Evolutionary conservation across 2,113 vertebrate genomes (phyloP), one percentile per base, ranked within the genome.

Genomic region (Otocyon megalotis): DNA sequence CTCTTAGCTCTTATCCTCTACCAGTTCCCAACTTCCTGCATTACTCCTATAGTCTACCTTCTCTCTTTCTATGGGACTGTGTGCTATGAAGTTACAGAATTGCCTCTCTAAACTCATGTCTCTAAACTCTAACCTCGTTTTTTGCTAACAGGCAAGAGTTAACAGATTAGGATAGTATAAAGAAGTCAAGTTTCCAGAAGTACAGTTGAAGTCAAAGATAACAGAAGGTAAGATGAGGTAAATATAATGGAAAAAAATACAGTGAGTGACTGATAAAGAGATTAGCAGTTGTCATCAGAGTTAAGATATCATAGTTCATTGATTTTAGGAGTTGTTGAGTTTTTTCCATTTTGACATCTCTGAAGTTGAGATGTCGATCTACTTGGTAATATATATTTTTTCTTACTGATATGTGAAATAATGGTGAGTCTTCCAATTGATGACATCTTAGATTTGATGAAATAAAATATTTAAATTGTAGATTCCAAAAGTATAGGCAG

Each of bases 401-500:
- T 74, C 58, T 56, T 37, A 80, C 13, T 71, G 32, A 50, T 77
- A 62, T 43, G 54, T 95, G 43, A 88, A 90, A 82, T 56, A 37
- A 79, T 86, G 77, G 28, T 74, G 56, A 83, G 13, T 91, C 77
- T 94, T 95, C 37, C 58, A 88, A 3, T 79, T 69, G 67, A 60
- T 74, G 50, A 20, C 60, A 95, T 87, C 60, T 71, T 81, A 94
- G 69, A 63, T 82, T 83, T 62, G 28, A 58, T 96, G 81, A 96
- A 86, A 76, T 69, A n/a, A 3, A 17, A 5, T 62, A 87, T 97
- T 93, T 95, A 74, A 94, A 86, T 82, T 92, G 85, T 77, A 81
- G 58, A 71, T 94, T 82, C 32, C n/a, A 50, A 85, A 74, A 80
- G 11, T 62, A 32, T 96, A 85, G 60, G 60, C 69, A 94, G 71